A percentile compares a stretch with the other conserved stretches of the same genome.
These are phyloP conservation scores for Toxonevra muliebris DNA, from an alignment of 2,888 invertebrate species.

Conservation along the genomic window DNA sequence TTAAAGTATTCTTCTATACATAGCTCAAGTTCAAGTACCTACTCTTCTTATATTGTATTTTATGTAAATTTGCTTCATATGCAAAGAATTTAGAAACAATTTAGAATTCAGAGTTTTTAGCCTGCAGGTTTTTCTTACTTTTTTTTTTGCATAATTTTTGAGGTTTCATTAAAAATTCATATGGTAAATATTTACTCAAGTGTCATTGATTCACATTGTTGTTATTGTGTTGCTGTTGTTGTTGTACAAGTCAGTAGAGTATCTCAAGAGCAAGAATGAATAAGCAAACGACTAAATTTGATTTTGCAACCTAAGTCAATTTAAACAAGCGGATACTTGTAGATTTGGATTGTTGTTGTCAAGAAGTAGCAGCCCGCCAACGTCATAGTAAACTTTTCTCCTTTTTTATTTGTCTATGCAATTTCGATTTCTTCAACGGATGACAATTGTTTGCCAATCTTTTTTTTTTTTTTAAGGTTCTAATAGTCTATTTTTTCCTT, in stretches of 20 bases:
- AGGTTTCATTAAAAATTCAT: constrained; percentile 39
- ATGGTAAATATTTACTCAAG: constrained; percentile 39
- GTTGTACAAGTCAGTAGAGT: neutral
- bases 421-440: too few relatives aligned
- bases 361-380: neutral
- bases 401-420: too few relatives aligned
- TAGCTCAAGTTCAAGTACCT: too few relatives aligned
- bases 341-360: neutral
- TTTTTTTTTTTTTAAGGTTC: too few relatives aligned
- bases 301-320: constrained; percentile 34
- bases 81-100: constrained; percentile 5
- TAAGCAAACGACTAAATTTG: constrained; percentile 15
- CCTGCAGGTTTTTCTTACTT: neutral
- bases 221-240: constrained; percentile 21
- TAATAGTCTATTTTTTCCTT: too few relatives aligned
- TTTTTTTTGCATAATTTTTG: constrained; percentile 21
- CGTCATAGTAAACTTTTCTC: too few relatives aligned
- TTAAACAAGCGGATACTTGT: constrained; percentile 29
- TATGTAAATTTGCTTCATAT: neutral
- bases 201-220: constrained; percentile 33
- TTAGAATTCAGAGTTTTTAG: constrained; percentile 13
- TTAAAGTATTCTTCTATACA: too few relatives aligned
- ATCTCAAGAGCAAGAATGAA: too few relatives aligned
- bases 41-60: too few relatives aligned
- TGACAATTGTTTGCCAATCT: too few relatives aligned